Base-by-base conservation (phyloP, 2,888 invertebrate species). In the Exephanes ischioxanthus region DNA sequence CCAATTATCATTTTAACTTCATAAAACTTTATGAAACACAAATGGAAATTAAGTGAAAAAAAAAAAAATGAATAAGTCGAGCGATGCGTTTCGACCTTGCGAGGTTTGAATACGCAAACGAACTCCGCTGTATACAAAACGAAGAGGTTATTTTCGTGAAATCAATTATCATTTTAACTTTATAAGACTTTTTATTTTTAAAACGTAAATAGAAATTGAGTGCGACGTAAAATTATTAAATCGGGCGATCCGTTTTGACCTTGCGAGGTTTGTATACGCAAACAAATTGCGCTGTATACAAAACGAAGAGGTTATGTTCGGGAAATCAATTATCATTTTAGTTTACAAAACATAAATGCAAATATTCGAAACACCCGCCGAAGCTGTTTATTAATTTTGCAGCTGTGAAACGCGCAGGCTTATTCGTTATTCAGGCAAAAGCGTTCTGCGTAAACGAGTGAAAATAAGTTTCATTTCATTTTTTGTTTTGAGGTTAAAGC, bases 401-500 rank as follows among this genome's bases (percentile, higher is more conserved):
- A 6, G 58, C 33, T 19, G 41, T 7, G 26, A 72, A 45, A 66
- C 11, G 26, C 41, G 33, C 53, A 26, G 33, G 11, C 4, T 58
- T 0, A 22, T 58, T 45, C 45, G n/a, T 37, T 0, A 51, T 1
- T 51, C 22, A 14, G 2, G 1, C 45, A 5, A 30, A 33, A 7
- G 5, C 19, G 6, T 76, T 9, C 37, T 9, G 16, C 0, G 22
- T 11, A n/a, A 41, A 30, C 2, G 14, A n/a, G 2, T n/a, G 9
- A 71, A 61, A 11, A 33, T 14, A 41, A n/a, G 16, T 1, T 7
- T 33, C 16, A 53, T 3, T 3, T 19, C 16, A 53, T 3, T 3
- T 19, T 61, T 58, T 3, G 6, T 4, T 80, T 80, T 58, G 45
- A 80, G 84, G 84, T 84, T 84, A 84, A n/a, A 30, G 3, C 7